Conservation (phyloP, 2,113 vertebrate species). For the Phodopus roborovskii region DNA sequence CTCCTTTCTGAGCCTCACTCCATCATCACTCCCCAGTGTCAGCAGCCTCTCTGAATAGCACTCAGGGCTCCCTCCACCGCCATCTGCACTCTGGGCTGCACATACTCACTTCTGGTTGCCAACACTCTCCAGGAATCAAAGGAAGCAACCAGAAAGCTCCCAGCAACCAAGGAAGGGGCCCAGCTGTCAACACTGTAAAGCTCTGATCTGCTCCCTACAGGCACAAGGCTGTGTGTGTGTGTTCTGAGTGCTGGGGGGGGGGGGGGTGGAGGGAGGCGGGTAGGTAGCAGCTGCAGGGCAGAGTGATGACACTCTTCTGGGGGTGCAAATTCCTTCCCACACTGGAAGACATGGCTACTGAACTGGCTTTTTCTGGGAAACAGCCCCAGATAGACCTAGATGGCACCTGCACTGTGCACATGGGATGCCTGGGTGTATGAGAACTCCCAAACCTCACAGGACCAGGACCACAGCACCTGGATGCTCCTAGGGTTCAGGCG, state of each 20-base stretch:
- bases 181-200: background rate
- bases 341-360: background rate
- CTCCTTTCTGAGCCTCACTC: background rate
- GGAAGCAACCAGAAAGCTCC: background rate
- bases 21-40: background rate
- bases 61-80: rapidly evolving
- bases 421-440: background rate
- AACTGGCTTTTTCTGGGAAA: background rate
- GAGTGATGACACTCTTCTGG: background rate
- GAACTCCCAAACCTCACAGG: too few species aligned
- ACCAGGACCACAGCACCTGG: background rate
- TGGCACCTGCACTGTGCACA: background rate
- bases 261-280: background rate
- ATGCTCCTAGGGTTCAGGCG: background rate
- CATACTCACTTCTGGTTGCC: background rate
- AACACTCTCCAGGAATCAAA: background rate
- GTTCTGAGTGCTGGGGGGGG: too few species aligned
- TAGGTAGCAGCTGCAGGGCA: background rate
- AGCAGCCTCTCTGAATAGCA: background rate
- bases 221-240: background rate
- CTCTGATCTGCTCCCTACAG: background rate
- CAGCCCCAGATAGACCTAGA: background rate
- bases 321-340: background rate
- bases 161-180: background rate
- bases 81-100: background rate